phyloP scores from a whole-genome alignment of 2,797 vertebrate species.

The Stomatorhinus walkeri region DNA sequence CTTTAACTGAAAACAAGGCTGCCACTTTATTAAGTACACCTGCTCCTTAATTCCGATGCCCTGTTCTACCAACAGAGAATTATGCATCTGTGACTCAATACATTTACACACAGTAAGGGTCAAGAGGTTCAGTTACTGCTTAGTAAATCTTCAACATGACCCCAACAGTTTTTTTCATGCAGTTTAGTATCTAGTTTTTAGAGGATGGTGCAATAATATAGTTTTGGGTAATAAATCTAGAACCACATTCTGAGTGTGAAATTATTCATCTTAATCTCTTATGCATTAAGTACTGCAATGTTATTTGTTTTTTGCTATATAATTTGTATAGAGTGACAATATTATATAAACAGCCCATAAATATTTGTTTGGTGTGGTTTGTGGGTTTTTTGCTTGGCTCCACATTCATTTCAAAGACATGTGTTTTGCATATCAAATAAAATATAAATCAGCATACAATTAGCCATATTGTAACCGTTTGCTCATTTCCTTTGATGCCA shows the following conservation, averaged over 20 bases:
- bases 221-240: background rate
- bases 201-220: background rate
- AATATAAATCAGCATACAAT: background rate
- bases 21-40: background rate
- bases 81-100: background rate
- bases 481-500: background rate
- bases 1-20: background rate
- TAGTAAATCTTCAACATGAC: background rate
- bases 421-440: background rate
- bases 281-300: background rate
- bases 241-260: background rate
- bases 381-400: background rate
- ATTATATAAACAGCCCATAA: background rate
- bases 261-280: background rate
- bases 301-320: background rate
- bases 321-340: background rate
- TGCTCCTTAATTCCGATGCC: background rate
- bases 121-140: background rate
- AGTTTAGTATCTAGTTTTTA: background rate
- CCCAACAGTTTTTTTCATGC: background rate
- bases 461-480: background rate
- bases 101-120: background rate
- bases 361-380: background rate
- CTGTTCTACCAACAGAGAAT: background rate
- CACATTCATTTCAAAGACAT: background rate